These are phyloP conservation scores for Rhagophthalmus giganteus DNA, from an alignment of 2,888 invertebrate genomes.

Conservation along the genomic window DNA sequence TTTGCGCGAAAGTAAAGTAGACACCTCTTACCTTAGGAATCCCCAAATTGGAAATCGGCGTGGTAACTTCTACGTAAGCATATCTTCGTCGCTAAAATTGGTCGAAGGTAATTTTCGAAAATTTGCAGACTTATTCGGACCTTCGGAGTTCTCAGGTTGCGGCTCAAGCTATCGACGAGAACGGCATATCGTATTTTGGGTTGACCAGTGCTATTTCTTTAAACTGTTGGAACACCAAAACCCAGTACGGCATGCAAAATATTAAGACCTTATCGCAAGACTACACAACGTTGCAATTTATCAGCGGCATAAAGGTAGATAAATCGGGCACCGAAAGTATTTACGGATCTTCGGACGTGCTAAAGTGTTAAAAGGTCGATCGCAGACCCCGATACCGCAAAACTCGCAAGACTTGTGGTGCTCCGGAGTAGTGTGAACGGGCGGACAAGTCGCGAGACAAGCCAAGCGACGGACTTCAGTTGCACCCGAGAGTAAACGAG, in stretches of 20 bases:
- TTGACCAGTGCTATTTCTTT: slow-evolving; percentile 68
- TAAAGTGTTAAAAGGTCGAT: not conserved
- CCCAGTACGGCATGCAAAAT: slow-evolving; percentile 62
- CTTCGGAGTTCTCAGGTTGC: slow-evolving; percentile 69
- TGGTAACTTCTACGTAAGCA: too few species aligned
- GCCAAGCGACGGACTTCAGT: too few species aligned
- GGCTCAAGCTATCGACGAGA: slow-evolving; percentile 69
- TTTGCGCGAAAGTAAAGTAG: slow-evolving; percentile 66
- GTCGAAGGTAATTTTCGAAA: too few species aligned
- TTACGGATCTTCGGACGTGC: too few species aligned
- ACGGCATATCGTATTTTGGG: slow-evolving; percentile 73
- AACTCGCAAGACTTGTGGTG: too few species aligned
- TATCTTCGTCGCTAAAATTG: too few species aligned
- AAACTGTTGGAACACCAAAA: slow-evolving; percentile 72
- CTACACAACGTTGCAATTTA: slow-evolving; percentile 68
- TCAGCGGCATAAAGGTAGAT: slow-evolving; percentile 68
- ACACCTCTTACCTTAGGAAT: slow-evolving; percentile 65
- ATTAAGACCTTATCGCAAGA: slow-evolving; percentile 62
- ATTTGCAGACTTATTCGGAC: slow-evolving; percentile 60
- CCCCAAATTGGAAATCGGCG: too few species aligned
- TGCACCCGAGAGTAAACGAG: too few species aligned
- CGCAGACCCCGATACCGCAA: not conserved
- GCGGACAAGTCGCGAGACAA: too few species aligned
- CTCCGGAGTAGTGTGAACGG: too few species aligned
- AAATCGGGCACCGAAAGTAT: not conserved